Percentiles rank a stretch among this genome's conserved stretches.
Evolutionary conservation across 2,113 vertebrate species (phyloP).

Genomic region (Hippocampus mohnikei): DNA sequence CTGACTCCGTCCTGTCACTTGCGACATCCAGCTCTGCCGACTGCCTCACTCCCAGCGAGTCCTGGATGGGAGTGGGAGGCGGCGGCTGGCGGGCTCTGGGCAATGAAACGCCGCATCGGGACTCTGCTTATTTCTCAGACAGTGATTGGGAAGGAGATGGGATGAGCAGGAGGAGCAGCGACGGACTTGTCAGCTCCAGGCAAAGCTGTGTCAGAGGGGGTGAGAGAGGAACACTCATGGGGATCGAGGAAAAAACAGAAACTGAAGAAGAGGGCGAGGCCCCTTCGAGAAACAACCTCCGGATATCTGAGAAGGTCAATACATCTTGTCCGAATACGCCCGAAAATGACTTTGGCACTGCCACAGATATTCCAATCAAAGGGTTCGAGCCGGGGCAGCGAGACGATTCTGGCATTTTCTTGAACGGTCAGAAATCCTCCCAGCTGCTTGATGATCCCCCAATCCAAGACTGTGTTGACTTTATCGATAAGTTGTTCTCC

Average conservation of each 20-base stretch:
- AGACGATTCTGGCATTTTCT: slow-evolving; percentile 56
- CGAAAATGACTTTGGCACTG: slow-evolving; percentile 25
- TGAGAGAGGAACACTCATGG: slow-evolving; percentile 67
- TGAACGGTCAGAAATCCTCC: slow-evolving; percentile 33
- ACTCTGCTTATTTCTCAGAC: slow-evolving; percentile 84
- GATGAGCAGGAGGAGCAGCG: slow-evolving; percentile 61
- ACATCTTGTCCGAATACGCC: slow-evolving; percentile 16
- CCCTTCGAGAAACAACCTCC: slow-evolving; percentile 27
- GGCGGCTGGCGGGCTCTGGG: slow-evolving; percentile 76
- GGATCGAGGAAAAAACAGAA: slow-evolving; percentile 75
- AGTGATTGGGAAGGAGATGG: slow-evolving; percentile 77
- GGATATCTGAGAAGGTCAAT: slow-evolving; percentile 15
- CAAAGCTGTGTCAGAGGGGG: slow-evolving; percentile 56
- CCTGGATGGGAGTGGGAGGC: slow-evolving; percentile 64
- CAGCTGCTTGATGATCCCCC: slow-evolving; percentile 33
- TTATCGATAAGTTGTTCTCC: slow-evolving; percentile 66
- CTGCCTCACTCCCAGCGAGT: slow-evolving; percentile 76
- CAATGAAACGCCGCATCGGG: slow-evolving; percentile 75
- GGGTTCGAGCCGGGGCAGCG: slow-evolving; percentile 41
- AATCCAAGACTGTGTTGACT: slow-evolving; percentile 54
- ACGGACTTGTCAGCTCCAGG: slow-evolving; percentile 55
- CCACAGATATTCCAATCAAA: slow-evolving; percentile 35
- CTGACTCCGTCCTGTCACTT: slow-evolving; percentile 75
- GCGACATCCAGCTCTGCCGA: slow-evolving; percentile 73
- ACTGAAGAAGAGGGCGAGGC: slow-evolving; percentile 67